These are phyloP conservation scores for Orussus abietinus DNA, from an alignment of 1,140 invertebrate genomes.

Conservation along the genomic window DNA sequence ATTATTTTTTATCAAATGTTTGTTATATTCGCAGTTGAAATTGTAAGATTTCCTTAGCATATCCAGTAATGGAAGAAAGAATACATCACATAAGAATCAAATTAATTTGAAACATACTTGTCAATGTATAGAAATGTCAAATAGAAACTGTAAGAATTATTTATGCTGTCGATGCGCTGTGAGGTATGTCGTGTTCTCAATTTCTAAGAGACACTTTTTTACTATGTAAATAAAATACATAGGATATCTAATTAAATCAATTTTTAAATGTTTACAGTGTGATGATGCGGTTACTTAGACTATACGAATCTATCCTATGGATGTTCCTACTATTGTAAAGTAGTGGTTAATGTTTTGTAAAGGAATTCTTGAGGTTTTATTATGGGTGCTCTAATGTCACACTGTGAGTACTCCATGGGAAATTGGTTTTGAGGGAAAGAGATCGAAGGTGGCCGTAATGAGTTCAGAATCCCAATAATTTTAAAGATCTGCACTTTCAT, in stretches of 20 bases:
- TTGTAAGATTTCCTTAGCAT: background rate
- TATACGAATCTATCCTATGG: constrained; percentile 19
- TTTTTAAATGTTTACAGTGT: constrained; percentile 29
- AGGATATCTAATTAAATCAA: constrained; percentile 24
- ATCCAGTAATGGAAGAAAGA: background rate
- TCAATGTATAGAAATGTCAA: constrained; percentile 4
- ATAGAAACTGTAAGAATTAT: constrained; percentile 21
- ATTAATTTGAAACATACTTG: constrained; percentile 26
- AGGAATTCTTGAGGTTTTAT: too few species aligned
- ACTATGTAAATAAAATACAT: constrained; percentile 35
- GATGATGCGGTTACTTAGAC: constrained; percentile 24
- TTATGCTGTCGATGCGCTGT: constrained; percentile 21
- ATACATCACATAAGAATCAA: constrained; percentile 16
- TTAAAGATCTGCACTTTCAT: too few species aligned
- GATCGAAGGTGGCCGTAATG: too few species aligned
- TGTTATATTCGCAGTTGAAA: background rate
- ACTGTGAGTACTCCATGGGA: too few species aligned
- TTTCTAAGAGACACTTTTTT: constrained; percentile 25
- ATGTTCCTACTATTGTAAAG: constrained; percentile 36
- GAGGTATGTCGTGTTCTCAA: constrained; percentile 15
- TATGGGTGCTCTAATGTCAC: too few species aligned
- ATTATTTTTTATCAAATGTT: background rate
- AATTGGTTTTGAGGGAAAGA: too few species aligned
- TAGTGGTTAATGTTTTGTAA: too few species aligned
- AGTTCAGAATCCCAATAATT: too few species aligned